Conservation (phyloP, 2,113 vertebrate species). For the Silurus meridionalis region DNA sequence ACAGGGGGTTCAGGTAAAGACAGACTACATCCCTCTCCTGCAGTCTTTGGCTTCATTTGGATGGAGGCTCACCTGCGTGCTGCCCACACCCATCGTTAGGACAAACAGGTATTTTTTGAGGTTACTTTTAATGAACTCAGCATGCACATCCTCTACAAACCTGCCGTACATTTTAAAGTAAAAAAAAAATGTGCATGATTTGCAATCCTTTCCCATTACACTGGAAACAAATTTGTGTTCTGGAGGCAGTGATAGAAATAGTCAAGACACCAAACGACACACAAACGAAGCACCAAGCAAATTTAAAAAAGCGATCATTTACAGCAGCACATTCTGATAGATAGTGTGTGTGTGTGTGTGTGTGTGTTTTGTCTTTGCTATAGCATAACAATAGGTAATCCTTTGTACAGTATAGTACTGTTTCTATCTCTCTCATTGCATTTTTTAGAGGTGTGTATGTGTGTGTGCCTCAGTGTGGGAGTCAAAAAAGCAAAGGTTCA, state of each 20-base stretch:
- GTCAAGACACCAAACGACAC: neutral
- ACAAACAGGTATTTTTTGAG: conserved; percentile 82
- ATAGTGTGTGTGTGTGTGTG: neutral
- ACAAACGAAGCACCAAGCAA: conserved; percentile 12
- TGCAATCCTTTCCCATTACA: neutral
- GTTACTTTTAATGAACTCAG: neutral
- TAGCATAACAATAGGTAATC: neutral
- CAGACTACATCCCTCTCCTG: conserved; percentile 91
- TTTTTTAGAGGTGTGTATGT: neutral
- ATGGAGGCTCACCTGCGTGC: conserved; percentile 95
- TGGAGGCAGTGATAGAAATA: neutral
- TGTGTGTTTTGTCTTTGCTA: conserved; percentile 7
- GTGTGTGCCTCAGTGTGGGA: neutral
- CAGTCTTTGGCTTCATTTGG: conserved; percentile 90
- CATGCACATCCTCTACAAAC: neutral
- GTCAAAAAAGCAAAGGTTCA: conserved; percentile 10
- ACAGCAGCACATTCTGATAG: neutral
- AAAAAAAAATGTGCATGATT: neutral
- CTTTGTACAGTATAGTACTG: neutral
- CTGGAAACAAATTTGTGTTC: conserved; percentile 1
- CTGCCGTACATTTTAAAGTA: neutral
- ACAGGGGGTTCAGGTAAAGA: conserved; percentile 89
- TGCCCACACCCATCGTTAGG: conserved; percentile 91
- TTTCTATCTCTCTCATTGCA: neutral
- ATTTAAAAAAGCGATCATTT: conserved; percentile 16